Evolutionary conservation across 2,888 invertebrate species (phyloP).

Genomic region (Thereva unica): DNA sequence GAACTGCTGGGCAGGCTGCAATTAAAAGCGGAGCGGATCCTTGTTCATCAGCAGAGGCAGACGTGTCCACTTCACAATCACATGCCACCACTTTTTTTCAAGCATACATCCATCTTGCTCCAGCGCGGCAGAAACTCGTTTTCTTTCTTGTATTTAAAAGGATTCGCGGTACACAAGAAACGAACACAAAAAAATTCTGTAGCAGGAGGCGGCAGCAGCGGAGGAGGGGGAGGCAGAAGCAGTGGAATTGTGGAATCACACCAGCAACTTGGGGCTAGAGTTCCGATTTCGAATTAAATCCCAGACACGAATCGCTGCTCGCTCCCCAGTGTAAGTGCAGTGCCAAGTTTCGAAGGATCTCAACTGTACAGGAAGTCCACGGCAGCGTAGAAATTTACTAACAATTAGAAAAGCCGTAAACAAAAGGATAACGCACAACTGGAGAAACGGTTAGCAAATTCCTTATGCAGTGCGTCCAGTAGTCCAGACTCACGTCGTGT

Average conservation of each 20-base stretch:
- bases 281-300: too few species aligned
- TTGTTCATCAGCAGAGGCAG: conserved; percentile 37
- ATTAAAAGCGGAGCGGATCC: conserved; percentile 37
- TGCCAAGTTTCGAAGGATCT: too few species aligned
- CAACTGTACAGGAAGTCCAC: too few species aligned
- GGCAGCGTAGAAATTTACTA: too few species aligned
- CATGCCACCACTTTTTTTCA: conserved; percentile 24
- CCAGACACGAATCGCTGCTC: too few species aligned
- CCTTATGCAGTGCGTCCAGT: neutral
- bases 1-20: conserved; percentile 7
- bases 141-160: conserved; percentile 24
- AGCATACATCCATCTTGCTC: conserved; percentile 10
- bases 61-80: conserved; percentile 36
- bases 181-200: conserved; percentile 17
- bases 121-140: neutral
- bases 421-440: conserved; percentile 20
- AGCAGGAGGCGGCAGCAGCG: conserved; percentile 19
- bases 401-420: neutral
- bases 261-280: neutral
- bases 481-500: neutral
- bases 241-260: conserved; percentile 20
- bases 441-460: conserved; percentile 3
- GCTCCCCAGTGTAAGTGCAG: too few species aligned
- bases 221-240: conserved; percentile 18
- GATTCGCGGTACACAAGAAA: conserved; percentile 21